Evolutionary conservation across 2,113 vertebrate species (phyloP), one percentile per base, ranked within the genome.

Genomic region (Pristiophorus japonicus): DNA sequence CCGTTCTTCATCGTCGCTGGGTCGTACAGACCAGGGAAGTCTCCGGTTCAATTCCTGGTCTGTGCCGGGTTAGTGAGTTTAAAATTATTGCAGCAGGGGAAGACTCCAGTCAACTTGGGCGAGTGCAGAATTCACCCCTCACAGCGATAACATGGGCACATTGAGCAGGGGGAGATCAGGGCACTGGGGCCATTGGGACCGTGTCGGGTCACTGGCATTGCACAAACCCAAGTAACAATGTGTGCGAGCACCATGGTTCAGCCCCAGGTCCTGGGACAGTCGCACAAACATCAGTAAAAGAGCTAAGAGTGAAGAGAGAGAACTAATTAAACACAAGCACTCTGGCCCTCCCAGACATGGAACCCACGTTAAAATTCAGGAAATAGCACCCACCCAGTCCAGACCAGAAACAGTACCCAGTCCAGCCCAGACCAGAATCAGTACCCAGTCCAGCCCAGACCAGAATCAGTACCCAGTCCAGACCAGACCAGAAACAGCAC

Each of bases 361-460:
- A 85, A 45, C 42, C 42, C 81, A 18, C 81, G 24, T 20, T 22
- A 45, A 47, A 16, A 85, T 47, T 42, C 22, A 2, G 22, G 81
- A 85, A 85, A 85, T 38, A 20, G 18, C 11, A 42, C n/a, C 42
- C 81, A 47, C 20, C 84, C 22, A 84, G 18, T 20, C 18, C 38
- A 84, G 42, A 24, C 18, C n/a, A 1, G 70, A 70, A 59, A 16
- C 7, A 38, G 12, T 73, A 95, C 97, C 97, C 96, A 99, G n/a
- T n/a, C 84, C 22, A 84, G 18, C 6, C 18, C 38, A 84, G 42
- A 24, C 18, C n/a, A 1, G n/a, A n/a, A n/a, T n/a, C n/a, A 20
- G 18, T 8, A 42, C n/a, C 42, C 81, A 47, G n/a, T 5, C 84
- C 22, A 84, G 18, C 6, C 18, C 38, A 84, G 42, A 24, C 18